These are phyloP conservation scores for Uropetala carovei DNA, from an alignment of 2,888 invertebrate species.

Conservation along the genomic window DNA sequence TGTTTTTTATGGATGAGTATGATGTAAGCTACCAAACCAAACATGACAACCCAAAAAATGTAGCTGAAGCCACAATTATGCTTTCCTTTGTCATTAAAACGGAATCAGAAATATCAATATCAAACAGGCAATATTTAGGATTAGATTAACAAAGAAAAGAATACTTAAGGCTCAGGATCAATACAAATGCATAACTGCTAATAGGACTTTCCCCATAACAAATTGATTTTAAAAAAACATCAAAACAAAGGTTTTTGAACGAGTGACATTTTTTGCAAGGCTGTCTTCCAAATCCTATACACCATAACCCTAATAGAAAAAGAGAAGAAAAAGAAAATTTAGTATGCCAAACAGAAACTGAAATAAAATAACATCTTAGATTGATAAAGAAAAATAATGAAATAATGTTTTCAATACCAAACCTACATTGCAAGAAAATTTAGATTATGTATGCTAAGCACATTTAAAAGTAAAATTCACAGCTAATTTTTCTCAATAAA, in stretches of 20 bases:
- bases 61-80: neutral
- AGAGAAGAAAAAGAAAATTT: conserved; percentile 51
- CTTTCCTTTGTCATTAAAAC: neutral
- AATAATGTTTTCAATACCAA: no score
- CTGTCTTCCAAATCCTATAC: conserved; percentile 61
- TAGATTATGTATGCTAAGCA: no score
- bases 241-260: conserved; percentile 22
- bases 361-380: neutral
- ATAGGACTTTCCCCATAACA: conserved; percentile 23
- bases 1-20: neutral
- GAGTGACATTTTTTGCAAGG: conserved; percentile 46
- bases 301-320: conserved; percentile 57
- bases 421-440: no score
- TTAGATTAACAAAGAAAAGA: neutral
- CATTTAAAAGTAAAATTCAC: no score
- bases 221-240: conserved; percentile 1
- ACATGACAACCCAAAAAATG: no score
- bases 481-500: no score
- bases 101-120: neutral
- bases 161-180: neutral
- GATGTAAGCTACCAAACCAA: no score
- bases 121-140: neutral
- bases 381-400: no score
- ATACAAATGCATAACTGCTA: conserved; percentile 24
- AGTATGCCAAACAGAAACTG: conserved; percentile 42